Conservation (phyloP, 1,140 invertebrate species). For the Octopus bimaculoides region DNA sequence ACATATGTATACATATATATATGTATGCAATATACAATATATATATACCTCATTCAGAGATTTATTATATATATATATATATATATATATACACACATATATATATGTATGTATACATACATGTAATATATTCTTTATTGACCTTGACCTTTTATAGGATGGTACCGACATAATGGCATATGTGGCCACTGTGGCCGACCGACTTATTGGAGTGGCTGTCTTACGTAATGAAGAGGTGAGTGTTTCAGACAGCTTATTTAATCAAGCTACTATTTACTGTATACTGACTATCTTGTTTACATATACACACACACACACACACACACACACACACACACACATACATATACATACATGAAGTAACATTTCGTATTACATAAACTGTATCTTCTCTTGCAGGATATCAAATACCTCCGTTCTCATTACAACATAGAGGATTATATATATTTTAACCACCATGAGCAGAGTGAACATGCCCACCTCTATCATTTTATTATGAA, state of each 20-base stretch:
- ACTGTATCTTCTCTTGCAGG: constrained; percentile 31
- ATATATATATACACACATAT: too few species aligned
- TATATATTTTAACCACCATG: constrained; percentile 58
- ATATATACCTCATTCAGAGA: too few species aligned
- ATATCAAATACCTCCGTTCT: constrained; percentile 58
- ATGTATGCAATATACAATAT: too few species aligned
- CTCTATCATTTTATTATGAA: constrained; percentile 61
- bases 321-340: background rate
- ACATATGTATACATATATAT: too few species aligned
- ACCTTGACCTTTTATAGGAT: constrained; percentile 38
- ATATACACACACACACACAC: too few species aligned
- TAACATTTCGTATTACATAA: too few species aligned
- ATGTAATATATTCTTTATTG: background rate
- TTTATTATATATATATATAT: too few species aligned
- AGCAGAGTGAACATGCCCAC: constrained; percentile 57
- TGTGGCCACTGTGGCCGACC: constrained; percentile 57
- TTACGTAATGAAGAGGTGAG: constrained; percentile 56
- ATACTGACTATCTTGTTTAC: too few species aligned
- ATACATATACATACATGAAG: too few species aligned
- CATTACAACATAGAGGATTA: constrained; percentile 63
- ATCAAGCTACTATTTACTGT: too few species aligned
- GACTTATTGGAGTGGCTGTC: constrained; percentile 54
- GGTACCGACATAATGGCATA: constrained; percentile 55
- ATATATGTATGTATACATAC: too few species aligned
- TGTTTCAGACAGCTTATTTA: background rate